Base-by-base conservation (phyloP, 1,140 invertebrate genomes). In the Callitettix versicolor region DNA sequence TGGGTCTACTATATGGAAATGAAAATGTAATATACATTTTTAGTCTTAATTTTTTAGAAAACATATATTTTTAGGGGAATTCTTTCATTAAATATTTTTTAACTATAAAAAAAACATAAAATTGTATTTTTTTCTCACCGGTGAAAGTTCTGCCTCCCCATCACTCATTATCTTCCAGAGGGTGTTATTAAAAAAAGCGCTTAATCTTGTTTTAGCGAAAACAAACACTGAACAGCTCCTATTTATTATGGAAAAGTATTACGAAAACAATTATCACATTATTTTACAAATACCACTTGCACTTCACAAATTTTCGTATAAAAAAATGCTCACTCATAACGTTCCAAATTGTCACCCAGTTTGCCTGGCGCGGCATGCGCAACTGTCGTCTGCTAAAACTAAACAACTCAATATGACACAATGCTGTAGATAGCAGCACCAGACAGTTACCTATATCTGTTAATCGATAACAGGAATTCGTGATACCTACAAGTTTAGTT, bases 131-230 rank as follows among this genome's bases (percentile, higher is more conserved):
- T 30, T 30, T 30, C 48, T 51, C 17, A 51, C 48, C 48, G 48
- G 48, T 51, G 48, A 51, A 2, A 51, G 20, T 20, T 51, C 48
- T 38, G 48, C 48, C 33, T 51, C 48, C 33, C 48, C 48, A 20
- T 51, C 48, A 21, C 48, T 51, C 48, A 51, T 51, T 51, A 36
- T 38, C 17, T 30, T 18, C 7, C 18, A 12, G 7, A 20, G 36
- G 48, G 47, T 24, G 48, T 30, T 30, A 9, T 30, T 30, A 3
- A 4, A 9, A 30, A 30, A 30, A 9, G 26, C 3, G 26, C 26
- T 30, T 51, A 38, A 38, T 36, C 17, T 51, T 51, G 22, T 2
- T 12, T n/a, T 21, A 6, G 12, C 24, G 26, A 17, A 33, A 49
- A 24, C 36, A 49, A 51, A 51, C 36, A 51, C 36, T 36, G 26